These are phyloP conservation scores for Scelioninae gen. 1 DNA, from an alignment of 2,888 invertebrate genomes.

Conservation along the genomic window DNA sequence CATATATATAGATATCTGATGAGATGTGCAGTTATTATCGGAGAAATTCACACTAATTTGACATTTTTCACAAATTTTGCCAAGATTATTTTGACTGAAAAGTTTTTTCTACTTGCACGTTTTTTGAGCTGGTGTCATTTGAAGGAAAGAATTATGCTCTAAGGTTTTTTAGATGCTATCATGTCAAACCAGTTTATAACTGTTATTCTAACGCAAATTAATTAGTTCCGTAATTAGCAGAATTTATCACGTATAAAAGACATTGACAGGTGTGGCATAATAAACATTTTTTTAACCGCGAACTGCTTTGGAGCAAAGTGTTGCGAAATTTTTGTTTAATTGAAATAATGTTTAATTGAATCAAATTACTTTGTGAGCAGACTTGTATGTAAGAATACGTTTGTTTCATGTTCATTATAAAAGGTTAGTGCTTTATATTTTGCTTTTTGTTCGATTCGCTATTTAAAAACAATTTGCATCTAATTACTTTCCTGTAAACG, in stretches of 20 bases:
- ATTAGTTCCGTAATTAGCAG: conserved; percentile 66
- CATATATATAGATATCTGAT: background rate
- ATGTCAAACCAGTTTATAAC: conserved; percentile 58
- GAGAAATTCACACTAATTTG: background rate
- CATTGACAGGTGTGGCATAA: conserved; percentile 61
- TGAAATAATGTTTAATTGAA: conserved; percentile 24
- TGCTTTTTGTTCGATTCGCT: too few relatives aligned
- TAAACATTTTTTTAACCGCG: conserved; percentile 27
- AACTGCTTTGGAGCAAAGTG: conserved; percentile 1
- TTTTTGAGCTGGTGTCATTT: conserved; percentile 20
- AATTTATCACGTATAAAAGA: conserved; percentile 53
- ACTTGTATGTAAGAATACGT: background rate
- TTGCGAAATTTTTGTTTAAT: conserved; percentile 39
- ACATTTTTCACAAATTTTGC: background rate
- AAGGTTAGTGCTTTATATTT: too few relatives aligned
- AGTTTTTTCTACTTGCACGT: background rate
- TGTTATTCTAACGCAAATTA: conserved; percentile 64
- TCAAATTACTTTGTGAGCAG: background rate
- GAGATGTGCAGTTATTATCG: too few relatives aligned
- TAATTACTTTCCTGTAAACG: too few relatives aligned
- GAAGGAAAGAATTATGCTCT: background rate
- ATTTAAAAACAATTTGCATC: too few relatives aligned
- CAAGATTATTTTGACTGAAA: background rate
- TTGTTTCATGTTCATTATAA: too few relatives aligned
- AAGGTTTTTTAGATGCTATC: conserved; percentile 47